Base-by-base conservation (phyloP, 1,140 invertebrate genomes). In the Bombyx mori region DNA sequence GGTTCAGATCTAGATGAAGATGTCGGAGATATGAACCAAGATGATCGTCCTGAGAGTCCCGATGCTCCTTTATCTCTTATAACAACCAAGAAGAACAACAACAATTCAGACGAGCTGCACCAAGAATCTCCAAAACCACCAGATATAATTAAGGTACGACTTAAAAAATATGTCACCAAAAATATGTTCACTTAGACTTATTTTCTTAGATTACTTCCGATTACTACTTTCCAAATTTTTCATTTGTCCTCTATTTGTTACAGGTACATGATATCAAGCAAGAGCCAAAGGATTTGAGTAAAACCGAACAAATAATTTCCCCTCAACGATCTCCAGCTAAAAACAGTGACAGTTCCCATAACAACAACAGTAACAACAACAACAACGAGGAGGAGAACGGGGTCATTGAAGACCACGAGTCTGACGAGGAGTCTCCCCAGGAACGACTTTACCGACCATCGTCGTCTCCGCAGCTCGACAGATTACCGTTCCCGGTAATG, bases 401-500 rank as follows among this genome's bases (percentile, higher is more conserved):
- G 6, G 64, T 69, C 46, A 71, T 62, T 7, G 82, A 83, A 52
- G 77, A 84, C 7, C 80, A 88, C 56, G 88, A 88, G 35, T 88
- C 88, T 43, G 88, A 89, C 57, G 86, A 85, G 48, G 88, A 85
- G 45, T 69, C 79, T 1, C 66, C 77, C 8, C 80, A 82, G 52
- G 85, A 87, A 57, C 74, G 81, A 44, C 82, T 82, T 55, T 85
- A 87, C 56, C 66, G 79, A 56, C 84, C 68, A n/a, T 71, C 70
- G 49, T 88, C 73, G 58, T 35, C 26, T 5, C 82, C 77, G 62
- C 89, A 77, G 71, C 73, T 86, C 7, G 84, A 87, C 18, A 89
- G 90, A 12, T 71, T 92, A 54, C 79, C 85, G 35, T 95, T 95
- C 74, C 93, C 94, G 3, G 88, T 96, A 77, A 93, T 95, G 1